Evolutionary conservation across 2,797 vertebrate species (phyloP), one percentile per base, ranked within the genome.

Genomic region (Arrhamphus sclerolepis): DNA sequence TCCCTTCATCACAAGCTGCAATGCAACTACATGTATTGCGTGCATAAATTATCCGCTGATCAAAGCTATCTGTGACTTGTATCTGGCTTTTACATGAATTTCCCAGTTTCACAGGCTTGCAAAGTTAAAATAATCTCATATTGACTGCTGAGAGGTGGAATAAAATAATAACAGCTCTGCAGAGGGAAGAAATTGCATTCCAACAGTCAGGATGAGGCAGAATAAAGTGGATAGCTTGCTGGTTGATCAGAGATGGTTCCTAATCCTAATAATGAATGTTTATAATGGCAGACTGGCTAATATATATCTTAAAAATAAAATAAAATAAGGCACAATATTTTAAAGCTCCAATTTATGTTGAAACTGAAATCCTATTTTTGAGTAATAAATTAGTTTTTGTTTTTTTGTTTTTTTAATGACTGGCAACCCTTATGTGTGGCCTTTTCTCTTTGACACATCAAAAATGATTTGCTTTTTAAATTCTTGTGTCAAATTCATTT

Each of bases 41-140:
- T 62, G 66, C 68, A 85, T 87, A 79, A 87, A 86, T 85, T 75
- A 88, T 69, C 63, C 11, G 1, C 62, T 60, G 81, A 87, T 86
- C 84, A 82, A 80, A 87, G 83, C 63, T 68, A 52, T 39, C 34
- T 48, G 59, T n/a, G 52, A 66, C 24, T 78, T 78, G 62, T 59
- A 59, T 74, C 53, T 70, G 17, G 39, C 24, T 63, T 77, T 67
- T 60, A 78, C 60, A 68, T 11, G 18, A 70, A 47, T 80, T 79
- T 80, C 59, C 57, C 49, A 24, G 57, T 76, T 80, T 85, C 78
- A 82, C 64, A 68, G 68, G 78, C 77, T 79, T 44, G 7, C 42
- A 66, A 68, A 79, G 51, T 66, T 74, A 53, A 26, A 41, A 67
- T 13, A 56, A 63, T 68, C 56, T 61, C 56, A 46, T 52, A 63